Evolutionary conservation across 1,140 invertebrate genomes (phyloP).

Genomic region (Pseudomyrmex dendroicus): DNA sequence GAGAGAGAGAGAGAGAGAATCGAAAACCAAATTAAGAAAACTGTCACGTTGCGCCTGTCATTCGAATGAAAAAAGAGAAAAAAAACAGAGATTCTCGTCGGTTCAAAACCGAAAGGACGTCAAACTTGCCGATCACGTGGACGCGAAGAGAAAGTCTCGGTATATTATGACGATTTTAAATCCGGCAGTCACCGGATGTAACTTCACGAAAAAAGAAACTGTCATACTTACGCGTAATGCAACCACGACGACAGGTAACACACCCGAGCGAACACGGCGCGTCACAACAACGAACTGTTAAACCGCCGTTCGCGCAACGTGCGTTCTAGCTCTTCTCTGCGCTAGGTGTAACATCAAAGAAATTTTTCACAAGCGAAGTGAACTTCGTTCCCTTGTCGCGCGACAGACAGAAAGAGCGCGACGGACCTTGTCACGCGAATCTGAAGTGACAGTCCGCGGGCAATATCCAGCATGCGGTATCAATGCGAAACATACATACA

Average conservation of each 20-base stretch:
- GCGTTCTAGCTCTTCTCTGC: no score
- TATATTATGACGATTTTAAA: not conserved
- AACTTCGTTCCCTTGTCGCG: conserved; percentile 26
- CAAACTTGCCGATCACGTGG: conserved; percentile 33
- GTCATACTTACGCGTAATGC: no score
- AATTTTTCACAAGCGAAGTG: not conserved
- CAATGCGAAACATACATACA: conserved; percentile 28
- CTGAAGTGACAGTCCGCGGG: not conserved
- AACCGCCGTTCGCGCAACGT: no score
- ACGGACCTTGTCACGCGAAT: conserved; percentile 2
- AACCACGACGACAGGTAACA: no score
- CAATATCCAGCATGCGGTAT: conserved; percentile 5
- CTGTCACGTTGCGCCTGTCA: not conserved
- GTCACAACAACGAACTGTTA: no score
- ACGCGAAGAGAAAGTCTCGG: conserved; percentile 26
- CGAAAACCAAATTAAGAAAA: no score
- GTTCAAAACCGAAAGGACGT: not conserved
- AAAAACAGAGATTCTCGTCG: no score
- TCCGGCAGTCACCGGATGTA: not conserved
- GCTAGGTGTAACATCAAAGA: no score
- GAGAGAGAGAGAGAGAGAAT: not conserved
- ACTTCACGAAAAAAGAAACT: no score
- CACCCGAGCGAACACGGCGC: no score
- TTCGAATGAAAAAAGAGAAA: not conserved
- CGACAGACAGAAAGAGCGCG: not conserved